Conservation (phyloP, 2,888 invertebrate genomes). For the Smittia aterrima region DNA sequence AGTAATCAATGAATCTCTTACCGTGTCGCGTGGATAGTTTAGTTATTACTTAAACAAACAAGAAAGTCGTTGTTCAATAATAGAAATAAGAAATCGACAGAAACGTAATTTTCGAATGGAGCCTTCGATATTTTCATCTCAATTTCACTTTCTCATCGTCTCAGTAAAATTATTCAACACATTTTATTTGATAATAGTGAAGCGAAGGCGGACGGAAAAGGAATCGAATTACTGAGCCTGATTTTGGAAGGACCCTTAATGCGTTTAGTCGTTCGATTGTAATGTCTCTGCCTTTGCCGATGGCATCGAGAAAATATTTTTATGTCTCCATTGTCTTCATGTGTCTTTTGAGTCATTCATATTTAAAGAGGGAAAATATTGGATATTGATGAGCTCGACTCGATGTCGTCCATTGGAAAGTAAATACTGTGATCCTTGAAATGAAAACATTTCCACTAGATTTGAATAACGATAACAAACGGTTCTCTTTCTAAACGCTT, state of each 20-base stretch:
- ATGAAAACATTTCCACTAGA: neutral
- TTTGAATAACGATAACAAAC: neutral
- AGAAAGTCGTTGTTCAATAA: too few species aligned
- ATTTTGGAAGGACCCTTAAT: neutral
- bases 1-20: conserved; percentile 31
- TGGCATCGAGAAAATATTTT: neutral
- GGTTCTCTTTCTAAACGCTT: neutral
- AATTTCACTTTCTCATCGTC: conserved; percentile 30
- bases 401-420: neutral
- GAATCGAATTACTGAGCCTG: conserved; percentile 17
- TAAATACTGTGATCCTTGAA: neutral
- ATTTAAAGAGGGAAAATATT: conserved; percentile 3
- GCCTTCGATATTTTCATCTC: conserved; percentile 7
- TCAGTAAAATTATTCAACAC: conserved; percentile 32
- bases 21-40: neutral
- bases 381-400: neutral
- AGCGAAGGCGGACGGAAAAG: neutral
- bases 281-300: neutral
- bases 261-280: neutral
- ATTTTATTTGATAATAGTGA: conserved; percentile 9
- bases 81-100: too few species aligned
- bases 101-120: neutral
- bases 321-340: neutral
- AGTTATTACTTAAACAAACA: conserved; percentile 10
- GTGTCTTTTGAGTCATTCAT: neutral